These are phyloP conservation scores for Esox masquinongy DNA, from an alignment of 2,797 vertebrate species.

Conservation along the genomic window DNA sequence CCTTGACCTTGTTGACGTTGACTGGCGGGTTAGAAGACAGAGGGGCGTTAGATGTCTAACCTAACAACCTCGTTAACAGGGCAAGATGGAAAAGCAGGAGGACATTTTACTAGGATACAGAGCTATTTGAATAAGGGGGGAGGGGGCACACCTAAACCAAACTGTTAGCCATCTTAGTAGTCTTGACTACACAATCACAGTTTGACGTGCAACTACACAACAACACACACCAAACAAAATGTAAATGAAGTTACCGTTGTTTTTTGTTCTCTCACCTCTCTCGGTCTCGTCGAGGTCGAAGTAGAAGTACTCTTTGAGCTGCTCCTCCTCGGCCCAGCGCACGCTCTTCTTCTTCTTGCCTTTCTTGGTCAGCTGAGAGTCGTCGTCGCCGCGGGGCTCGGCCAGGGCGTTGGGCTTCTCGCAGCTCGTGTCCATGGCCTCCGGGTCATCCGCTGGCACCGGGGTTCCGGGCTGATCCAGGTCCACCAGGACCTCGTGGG, in stretches of 20 bases:
- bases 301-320: constrained; percentile 90
- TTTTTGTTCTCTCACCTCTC: constrained; percentile 72
- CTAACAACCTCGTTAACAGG: not conserved
- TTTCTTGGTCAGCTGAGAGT: constrained; percentile 80
- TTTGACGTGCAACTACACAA: not conserved
- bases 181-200: not conserved
- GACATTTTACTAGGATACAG: not conserved
- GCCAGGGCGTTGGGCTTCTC: constrained; percentile 75
- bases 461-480: constrained; percentile 88
- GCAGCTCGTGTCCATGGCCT: constrained; percentile 82
- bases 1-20: constrained; percentile 96
- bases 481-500: constrained; percentile 81
- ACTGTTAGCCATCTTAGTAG: not conserved
- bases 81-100: not conserved
- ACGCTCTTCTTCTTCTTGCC: constrained; percentile 91
- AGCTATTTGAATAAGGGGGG: not conserved
- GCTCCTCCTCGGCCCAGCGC: constrained; percentile 89
- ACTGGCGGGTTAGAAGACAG: constrained; percentile 66
- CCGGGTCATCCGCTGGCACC: constrained; percentile 86
- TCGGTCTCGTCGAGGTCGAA: constrained; percentile 95
- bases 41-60: not conserved
- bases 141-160: not conserved
- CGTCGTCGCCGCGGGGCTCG: constrained; percentile 82
- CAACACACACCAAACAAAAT: not conserved
- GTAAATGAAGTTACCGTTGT: not conserved